These are phyloP conservation scores for Lutraria lutraria DNA, from an alignment of 2,888 invertebrate species.

Conservation along the genomic window DNA sequence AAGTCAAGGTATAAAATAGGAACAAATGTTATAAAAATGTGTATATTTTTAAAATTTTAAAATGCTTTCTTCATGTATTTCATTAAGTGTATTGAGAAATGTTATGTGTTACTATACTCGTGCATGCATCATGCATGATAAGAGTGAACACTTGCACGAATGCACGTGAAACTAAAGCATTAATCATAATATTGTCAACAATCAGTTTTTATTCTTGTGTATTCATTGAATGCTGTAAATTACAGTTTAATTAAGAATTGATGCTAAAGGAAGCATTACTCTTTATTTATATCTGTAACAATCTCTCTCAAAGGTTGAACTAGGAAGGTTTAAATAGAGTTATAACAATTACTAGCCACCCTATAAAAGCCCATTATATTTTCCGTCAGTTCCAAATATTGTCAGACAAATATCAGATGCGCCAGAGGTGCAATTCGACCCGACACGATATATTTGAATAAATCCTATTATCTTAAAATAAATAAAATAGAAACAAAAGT, in stretches of 20 bases:
- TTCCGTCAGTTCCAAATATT: not conserved
- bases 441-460: slow-evolving; percentile 2
- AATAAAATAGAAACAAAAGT: slow-evolving; percentile 26
- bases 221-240: not conserved
- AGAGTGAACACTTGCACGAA: no score
- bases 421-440: not conserved
- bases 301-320: not conserved
- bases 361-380: not conserved
- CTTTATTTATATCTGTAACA: not conserved
- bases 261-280: not conserved
- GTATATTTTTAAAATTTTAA: no score
- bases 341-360: not conserved
- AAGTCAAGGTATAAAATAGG: no score
- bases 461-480: slow-evolving; percentile 28
- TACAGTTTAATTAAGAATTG: not conserved
- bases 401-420: not conserved
- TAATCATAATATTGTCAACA: not conserved
- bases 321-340: not conserved
- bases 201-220: not conserved
- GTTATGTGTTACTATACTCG: no score
- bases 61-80: no score
- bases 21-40: no score
- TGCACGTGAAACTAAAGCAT: no score
- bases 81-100: no score
- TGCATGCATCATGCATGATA: no score